A percentile compares a stretch with the other conserved stretches of the same genome.
phyloP scores from a whole-genome alignment of 1,140 invertebrate species.

The Eubasilissa regina region DNA sequence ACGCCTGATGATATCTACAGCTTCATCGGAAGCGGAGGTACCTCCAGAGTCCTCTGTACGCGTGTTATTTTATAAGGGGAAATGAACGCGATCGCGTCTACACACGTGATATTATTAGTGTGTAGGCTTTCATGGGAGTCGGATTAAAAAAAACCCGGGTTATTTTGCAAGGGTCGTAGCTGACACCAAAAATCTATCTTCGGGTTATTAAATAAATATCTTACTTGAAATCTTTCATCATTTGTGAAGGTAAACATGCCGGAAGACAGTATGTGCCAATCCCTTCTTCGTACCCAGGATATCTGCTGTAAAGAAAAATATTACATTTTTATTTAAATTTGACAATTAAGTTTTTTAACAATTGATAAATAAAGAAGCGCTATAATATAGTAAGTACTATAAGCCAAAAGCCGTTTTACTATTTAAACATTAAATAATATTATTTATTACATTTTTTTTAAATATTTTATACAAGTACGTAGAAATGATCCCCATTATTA shows the following conservation, averaged over 20 bases:
- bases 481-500: no score
- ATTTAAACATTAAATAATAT: no score
- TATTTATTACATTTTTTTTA: no score
- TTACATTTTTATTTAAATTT: constrained; percentile 1
- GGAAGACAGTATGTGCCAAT: constrained; percentile 94
- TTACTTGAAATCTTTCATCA: constrained; percentile 87
- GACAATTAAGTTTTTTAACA: not conserved
- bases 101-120: not conserved
- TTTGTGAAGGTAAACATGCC: constrained; percentile 92
- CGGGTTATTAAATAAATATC: constrained; percentile 18
- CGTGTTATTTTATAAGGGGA: not conserved
- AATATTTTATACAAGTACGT: no score
- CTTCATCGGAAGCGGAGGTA: no score
- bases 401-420: no score
- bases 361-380: not conserved
- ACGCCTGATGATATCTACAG: not conserved
- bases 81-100: not conserved
- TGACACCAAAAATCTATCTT: no score
- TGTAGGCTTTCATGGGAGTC: not conserved
- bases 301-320: constrained; percentile 76
- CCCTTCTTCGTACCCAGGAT: constrained; percentile 90
- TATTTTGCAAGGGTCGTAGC: not conserved
- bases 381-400: not conserved
- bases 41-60: not conserved
- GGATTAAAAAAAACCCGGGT: not conserved